Conservation (phyloP, 2,888 invertebrate species). For the Clostera curtula region DNA sequence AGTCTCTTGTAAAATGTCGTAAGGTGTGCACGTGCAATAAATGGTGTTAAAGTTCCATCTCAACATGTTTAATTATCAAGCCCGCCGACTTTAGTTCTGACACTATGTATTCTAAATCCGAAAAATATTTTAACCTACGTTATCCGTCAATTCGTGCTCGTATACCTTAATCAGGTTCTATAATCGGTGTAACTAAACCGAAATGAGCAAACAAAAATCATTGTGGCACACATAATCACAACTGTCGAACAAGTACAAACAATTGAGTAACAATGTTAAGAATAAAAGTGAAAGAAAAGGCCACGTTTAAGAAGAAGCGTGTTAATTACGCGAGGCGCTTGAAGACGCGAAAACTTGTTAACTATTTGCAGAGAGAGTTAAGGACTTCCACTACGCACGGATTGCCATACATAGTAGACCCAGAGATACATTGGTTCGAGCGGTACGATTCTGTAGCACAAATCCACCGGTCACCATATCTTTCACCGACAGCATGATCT, state of each 20-base stretch:
- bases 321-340: constrained; percentile 36
- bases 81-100: too few relatives aligned
- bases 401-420: constrained; percentile 44
- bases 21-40: too few relatives aligned
- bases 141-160: too few relatives aligned
- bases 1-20: too few relatives aligned
- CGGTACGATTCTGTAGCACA: constrained; percentile 45
- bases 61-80: too few relatives aligned
- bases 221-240: too few relatives aligned
- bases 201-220: background rate
- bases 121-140: too few relatives aligned
- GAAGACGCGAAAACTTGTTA: constrained; percentile 36
- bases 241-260: constrained; percentile 6
- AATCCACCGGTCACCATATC: too few relatives aligned
- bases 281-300: constrained; percentile 29
- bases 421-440: constrained; percentile 47
- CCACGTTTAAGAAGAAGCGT: constrained; percentile 40
- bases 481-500: too few relatives aligned
- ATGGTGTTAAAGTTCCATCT: too few relatives aligned
- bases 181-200: background rate
- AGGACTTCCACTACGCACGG: constrained; percentile 51
- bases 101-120: too few relatives aligned
- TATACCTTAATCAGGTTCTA: too few relatives aligned
- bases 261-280: constrained; percentile 31
- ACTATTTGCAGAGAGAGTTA: constrained; percentile 48